A percentile compares a stretch with the other conserved stretches of the same genome.
These are phyloP conservation scores for Crotalus viridis DNA, from an alignment of 2,113 vertebrate genomes.

Conservation along the genomic window DNA sequence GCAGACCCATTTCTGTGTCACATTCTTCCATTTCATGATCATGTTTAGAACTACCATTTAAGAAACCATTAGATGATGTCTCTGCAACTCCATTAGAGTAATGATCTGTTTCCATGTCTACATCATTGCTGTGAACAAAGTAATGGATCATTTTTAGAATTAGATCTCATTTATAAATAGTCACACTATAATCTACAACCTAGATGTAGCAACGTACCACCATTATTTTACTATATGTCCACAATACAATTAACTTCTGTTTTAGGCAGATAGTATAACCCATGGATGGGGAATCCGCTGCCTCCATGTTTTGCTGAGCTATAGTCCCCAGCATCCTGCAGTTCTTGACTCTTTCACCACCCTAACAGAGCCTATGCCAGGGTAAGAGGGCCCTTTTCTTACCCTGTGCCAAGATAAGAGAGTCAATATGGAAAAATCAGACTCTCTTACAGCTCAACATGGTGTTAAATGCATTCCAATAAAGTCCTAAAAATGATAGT, in stretches of 20 bases:
- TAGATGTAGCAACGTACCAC: not conserved
- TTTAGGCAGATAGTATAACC: not conserved
- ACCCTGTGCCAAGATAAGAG: not conserved
- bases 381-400: not conserved
- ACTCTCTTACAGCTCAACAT: not conserved
- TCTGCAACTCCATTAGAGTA: conserved; percentile 95
- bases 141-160: conserved; percentile 39
- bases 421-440: not conserved
- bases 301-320: not conserved
- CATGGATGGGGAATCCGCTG: not conserved
- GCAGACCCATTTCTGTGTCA: conserved; percentile 96
- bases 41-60: conserved; percentile 96
- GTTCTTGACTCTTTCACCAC: not conserved
- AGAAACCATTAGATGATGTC: conserved; percentile 94
- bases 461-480: not conserved
- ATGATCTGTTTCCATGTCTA: conserved; percentile 99
- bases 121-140: conserved; percentile 81
- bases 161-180: not conserved
- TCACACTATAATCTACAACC: not conserved
- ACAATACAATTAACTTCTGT: too few relatives aligned
- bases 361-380: not conserved
- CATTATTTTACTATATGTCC: not conserved
- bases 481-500: not conserved
- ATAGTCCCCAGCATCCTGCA: not conserved
- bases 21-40: conserved; percentile 90